Evolutionary conservation across 2,113 vertebrate species (phyloP), one percentile per base, ranked within the genome.

Genomic region (Perognathus longimembris): DNA sequence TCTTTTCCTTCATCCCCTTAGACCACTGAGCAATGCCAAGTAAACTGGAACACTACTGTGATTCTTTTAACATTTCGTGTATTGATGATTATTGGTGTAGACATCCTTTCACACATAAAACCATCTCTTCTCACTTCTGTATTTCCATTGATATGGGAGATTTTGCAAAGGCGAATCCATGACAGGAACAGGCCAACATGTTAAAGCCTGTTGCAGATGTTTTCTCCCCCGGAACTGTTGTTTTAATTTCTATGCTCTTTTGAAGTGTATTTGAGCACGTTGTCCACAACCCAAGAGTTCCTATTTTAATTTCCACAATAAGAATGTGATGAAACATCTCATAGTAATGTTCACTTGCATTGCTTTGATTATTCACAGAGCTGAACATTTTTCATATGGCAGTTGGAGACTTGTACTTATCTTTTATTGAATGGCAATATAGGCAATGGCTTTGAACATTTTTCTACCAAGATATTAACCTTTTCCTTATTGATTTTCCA

Each of bases 401-500:
- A 75, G 22, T 40, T 71, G 32, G 70, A 40, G 76, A 64, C 83
- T 79, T 71, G 24, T 82, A 54, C 76, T 69, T 89, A 57, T 61
- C 57, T 88, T 86, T 90, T 57, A 93, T 64, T 93, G 91, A 94
- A 61, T 78, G 76, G 1, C 71, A 45, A 75, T 73, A 32, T 76
- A 82, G 88, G 73, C 34, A 54, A 54, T 54, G 50, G 15, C 92
- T 89, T 89, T 64, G 83, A 89, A 86, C 77, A 90, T 67, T 94
- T 95, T 75, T 90, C 88, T 82, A 82, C 78, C 64, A 82, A 84
- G 76, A 74, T 89, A 67, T 89, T 92, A 87, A 91, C 80, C 87
- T 95, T 96, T 81, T 94, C 36, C 45, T 77, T 32, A 94, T 86
- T 82, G 91, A 88, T 90, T 92, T 93, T 21, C 70, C 80, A 7